A percentile compares a stretch with the other conserved stretches of the same genome.
phyloP scores from a whole-genome alignment of 2,113 vertebrate species.

The Gopherus flavomarginatus region DNA sequence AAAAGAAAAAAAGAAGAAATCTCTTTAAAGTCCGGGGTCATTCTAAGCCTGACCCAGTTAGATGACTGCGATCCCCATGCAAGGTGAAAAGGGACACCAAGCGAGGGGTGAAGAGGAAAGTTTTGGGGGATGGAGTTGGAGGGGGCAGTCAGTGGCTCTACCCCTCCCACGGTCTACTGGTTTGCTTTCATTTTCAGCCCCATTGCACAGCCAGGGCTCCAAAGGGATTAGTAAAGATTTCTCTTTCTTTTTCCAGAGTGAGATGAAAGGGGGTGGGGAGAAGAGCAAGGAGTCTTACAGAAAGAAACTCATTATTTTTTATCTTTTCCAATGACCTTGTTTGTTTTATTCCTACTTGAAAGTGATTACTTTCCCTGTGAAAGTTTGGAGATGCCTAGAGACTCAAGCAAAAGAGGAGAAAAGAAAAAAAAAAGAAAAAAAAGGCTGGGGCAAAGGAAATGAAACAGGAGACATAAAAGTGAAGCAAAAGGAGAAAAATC shows the following conservation, averaged over 20 bases:
- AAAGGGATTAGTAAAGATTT: slow-evolving; percentile 74
- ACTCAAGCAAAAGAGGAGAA: background rate
- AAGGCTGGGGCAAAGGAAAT: background rate
- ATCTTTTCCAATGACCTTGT: slow-evolving; percentile 77
- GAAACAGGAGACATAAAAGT: background rate
- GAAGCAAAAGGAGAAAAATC: background rate
- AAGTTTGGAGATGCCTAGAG: slow-evolving; percentile 45
- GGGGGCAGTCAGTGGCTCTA: background rate
- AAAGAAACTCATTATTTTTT: slow-evolving; percentile 75
- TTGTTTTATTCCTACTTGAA: slow-evolving; percentile 72
- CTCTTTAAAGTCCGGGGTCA: background rate
- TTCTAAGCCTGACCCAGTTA: background rate
- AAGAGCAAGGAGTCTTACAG: slow-evolving; percentile 27
- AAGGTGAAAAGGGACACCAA: background rate
- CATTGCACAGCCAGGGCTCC: slow-evolving; percentile 31
- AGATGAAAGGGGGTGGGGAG: slow-evolving; percentile 66
- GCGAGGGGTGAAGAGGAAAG: background rate
- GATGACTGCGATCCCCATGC: background rate
- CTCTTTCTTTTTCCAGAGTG: slow-evolving; percentile 67
- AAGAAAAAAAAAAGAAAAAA: background rate
- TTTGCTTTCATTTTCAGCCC: rapidly evolving
- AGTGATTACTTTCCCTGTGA: slow-evolving; percentile 31
- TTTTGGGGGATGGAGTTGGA: background rate
- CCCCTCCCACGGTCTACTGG: background rate
- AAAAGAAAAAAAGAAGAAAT: background rate